Evolutionary conservation across 2,888 invertebrate genomes (phyloP).

Genomic region (Adineta ricciae): DNA sequence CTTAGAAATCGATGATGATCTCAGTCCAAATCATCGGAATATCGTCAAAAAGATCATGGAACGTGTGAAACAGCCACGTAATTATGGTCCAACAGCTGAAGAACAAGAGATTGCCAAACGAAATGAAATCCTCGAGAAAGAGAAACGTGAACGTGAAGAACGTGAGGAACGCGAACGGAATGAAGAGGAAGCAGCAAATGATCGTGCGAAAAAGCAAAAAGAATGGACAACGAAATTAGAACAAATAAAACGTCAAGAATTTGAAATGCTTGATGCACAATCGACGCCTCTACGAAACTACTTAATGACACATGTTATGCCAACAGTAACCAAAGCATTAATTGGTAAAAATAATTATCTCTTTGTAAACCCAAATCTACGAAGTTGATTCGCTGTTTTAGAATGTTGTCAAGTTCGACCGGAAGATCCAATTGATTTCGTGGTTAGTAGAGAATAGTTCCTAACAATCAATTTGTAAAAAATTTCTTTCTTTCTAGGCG

Average conservation of each 20-base stretch:
- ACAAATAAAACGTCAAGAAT: conserved; percentile 63
- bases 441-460: conserved; percentile 50
- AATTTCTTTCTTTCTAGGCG: conserved; percentile 42
- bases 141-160: conserved; percentile 45
- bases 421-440: conserved; percentile 66
- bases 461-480: too few relatives aligned
- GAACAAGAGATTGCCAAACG: conserved; percentile 44
- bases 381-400: background rate
- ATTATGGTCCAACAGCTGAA: conserved; percentile 55
- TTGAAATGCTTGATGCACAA: conserved; percentile 61
- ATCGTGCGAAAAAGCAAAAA: conserved; percentile 45
- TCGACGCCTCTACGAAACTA: conserved; percentile 67
- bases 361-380: too few relatives aligned
- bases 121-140: conserved; percentile 41
- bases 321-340: conserved; percentile 65
- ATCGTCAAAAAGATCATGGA: conserved; percentile 57
- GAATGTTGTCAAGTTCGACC: conserved; percentile 66
- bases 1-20: conserved; percentile 33
- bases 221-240: conserved; percentile 47
- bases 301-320: conserved; percentile 66
- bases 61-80: conserved; percentile 58
- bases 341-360: conserved; percentile 42
- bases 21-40: conserved; percentile 41
- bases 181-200: conserved; percentile 44
- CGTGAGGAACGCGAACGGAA: conserved; percentile 43